These are phyloP conservation scores for Sorex fumeus DNA, from an alignment of 2,113 vertebrate species.

Conservation along the genomic window DNA sequence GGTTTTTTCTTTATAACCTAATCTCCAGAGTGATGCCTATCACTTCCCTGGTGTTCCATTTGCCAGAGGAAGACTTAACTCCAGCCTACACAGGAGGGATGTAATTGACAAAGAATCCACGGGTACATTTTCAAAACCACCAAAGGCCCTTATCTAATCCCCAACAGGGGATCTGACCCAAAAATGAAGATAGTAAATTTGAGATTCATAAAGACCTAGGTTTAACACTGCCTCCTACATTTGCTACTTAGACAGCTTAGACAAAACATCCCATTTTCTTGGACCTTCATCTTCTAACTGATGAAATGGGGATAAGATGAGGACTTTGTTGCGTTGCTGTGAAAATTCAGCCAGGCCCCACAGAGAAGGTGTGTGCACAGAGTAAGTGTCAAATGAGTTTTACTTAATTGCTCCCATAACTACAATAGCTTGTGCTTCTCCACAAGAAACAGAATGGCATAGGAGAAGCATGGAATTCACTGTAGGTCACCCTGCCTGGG, in stretches of 20 bases:
- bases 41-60: background rate
- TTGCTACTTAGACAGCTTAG: constrained; percentile 23
- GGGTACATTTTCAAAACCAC: constrained; percentile 10
- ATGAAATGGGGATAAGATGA: constrained; percentile 9
- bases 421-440: background rate
- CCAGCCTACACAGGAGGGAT: background rate
- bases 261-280: background rate
- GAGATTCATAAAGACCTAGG: constrained; percentile 12
- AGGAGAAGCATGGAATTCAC: background rate
- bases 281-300: constrained; percentile 28
- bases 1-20: background rate
- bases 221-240: constrained; percentile 19
- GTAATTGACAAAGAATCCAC: constrained; percentile 2
- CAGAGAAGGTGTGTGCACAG: background rate
- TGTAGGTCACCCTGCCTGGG: background rate
- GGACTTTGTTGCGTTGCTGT: background rate
- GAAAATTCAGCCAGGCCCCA: constrained; percentile 9
- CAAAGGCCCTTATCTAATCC: constrained; percentile 11
- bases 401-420: background rate
- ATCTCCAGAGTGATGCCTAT: background rate
- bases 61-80: constrained; percentile 11
- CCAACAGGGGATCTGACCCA: background rate
- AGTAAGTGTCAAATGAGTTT: constrained; percentile 7
- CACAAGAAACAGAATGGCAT: background rate
- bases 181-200: background rate